Percentiles rank a stretch among this genome's conserved stretches.
Conservation (phyloP, 2,888 invertebrate species). For the Brachycybe producta region DNA sequence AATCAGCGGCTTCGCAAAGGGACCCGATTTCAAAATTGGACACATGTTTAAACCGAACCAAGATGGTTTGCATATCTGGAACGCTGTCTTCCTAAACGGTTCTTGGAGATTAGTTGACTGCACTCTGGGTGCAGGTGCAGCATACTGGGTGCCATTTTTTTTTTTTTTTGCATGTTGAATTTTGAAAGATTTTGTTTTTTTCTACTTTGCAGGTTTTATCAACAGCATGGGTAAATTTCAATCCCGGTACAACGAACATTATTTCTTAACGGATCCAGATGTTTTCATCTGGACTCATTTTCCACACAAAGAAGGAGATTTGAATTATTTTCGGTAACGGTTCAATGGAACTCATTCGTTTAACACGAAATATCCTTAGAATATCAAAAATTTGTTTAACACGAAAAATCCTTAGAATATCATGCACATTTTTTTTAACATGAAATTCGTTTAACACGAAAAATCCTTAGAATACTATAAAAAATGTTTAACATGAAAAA, state of each 20-base stretch:
- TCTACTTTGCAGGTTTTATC: constrained; percentile 23
- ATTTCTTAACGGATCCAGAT: constrained; percentile 30
- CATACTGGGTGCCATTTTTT: constrained; percentile 14
- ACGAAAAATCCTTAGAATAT: no score
- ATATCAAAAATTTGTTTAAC: no score
- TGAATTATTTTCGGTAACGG: constrained; percentile 27
- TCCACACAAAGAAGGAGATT: constrained; percentile 27
- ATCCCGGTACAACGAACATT: constrained; percentile 27
- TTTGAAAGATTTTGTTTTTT: no score
- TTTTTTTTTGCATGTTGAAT: not conserved
- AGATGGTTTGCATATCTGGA: constrained; percentile 28
- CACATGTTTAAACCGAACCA: constrained; percentile 26
- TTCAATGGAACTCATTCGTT: no score
- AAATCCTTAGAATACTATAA: no score
- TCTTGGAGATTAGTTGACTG: constrained; percentile 29
- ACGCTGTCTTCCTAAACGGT: constrained; percentile 28
- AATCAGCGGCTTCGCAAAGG: constrained; percentile 29
- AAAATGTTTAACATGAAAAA: no score
- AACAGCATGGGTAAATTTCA: constrained; percentile 27
- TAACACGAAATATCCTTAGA: no score
- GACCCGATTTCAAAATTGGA: constrained; percentile 25
- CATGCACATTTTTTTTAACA: no score
- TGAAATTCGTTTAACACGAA: no score
- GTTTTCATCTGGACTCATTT: constrained; percentile 29
- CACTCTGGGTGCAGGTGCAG: constrained; percentile 29